Percentiles rank a stretch among this genome's conserved stretches.
These are phyloP conservation scores for Chionis minor DNA, from an alignment of 2,113 vertebrate species.

Conservation along the genomic window DNA sequence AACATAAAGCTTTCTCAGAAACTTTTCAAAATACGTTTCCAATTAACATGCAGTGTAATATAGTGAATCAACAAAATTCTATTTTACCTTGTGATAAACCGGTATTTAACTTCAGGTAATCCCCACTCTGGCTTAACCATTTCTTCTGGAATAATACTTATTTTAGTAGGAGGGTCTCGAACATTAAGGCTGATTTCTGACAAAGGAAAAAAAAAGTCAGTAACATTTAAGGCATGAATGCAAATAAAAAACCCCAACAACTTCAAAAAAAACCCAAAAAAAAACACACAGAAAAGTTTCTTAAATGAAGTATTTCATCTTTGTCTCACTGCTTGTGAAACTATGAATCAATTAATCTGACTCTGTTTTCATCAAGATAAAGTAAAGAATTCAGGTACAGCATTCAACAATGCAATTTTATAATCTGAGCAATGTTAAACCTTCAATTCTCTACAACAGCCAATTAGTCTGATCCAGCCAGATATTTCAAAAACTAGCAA, in stretches of 20 bases:
- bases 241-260: not conserved
- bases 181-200: conserved; percentile 88
- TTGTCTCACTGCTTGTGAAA: not conserved
- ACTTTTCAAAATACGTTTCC: not conserved
- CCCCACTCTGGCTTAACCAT: conserved; percentile 84
- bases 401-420: not conserved
- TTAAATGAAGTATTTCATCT: not conserved
- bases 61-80: not conserved
- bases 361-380: not conserved
- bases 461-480: not conserved
- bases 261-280: not conserved
- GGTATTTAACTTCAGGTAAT: conserved; percentile 84
- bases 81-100: conserved; percentile 83
- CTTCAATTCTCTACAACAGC: not conserved
- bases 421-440: not conserved
- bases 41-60: not conserved
- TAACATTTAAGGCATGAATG: not conserved
- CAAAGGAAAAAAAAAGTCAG: not conserved
- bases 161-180: conserved; percentile 79
- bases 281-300: not conserved
- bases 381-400: not conserved
- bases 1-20: not conserved
- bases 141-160: conserved; percentile 83
- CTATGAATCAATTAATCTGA: not conserved
- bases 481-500: not conserved